phyloP scores from a whole-genome alignment of 2,113 vertebrate species.

The Miniopterus natalensis region DNA sequence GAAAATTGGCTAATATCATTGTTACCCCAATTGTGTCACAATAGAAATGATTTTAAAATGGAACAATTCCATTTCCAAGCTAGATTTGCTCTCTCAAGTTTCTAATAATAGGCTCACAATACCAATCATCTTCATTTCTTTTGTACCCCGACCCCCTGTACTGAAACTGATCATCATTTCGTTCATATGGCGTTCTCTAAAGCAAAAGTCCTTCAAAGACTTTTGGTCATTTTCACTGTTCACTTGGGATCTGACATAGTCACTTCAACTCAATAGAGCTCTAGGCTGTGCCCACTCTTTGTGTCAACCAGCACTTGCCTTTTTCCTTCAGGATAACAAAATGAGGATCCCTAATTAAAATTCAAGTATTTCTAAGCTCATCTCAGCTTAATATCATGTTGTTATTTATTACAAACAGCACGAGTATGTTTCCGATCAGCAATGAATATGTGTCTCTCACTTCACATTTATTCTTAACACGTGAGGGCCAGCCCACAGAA shows the following conservation, averaged over 20 bases:
- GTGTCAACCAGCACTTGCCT: neutral
- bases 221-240: neutral
- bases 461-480: neutral
- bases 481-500: neutral
- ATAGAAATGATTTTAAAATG: neutral
- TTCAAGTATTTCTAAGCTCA: neutral
- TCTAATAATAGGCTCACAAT: neutral
- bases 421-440: neutral
- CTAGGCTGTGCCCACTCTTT: neutral
- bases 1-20: constrained; percentile 1
- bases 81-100: neutral
- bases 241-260: neutral
- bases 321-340: neutral
- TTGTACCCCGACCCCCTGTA: neutral
- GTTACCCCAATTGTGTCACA: neutral
- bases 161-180: neutral
- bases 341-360: neutral
- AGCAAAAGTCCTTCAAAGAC: neutral
- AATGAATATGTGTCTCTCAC: neutral
- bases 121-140: neutral
- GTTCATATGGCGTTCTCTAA: neutral
- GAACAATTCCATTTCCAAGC: neutral
- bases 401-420: neutral
- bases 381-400: neutral
- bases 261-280: neutral